phyloP scores from a whole-genome alignment of 2,113 vertebrate genomes.

The Gnathonemus echidnorhynchus region DNA sequence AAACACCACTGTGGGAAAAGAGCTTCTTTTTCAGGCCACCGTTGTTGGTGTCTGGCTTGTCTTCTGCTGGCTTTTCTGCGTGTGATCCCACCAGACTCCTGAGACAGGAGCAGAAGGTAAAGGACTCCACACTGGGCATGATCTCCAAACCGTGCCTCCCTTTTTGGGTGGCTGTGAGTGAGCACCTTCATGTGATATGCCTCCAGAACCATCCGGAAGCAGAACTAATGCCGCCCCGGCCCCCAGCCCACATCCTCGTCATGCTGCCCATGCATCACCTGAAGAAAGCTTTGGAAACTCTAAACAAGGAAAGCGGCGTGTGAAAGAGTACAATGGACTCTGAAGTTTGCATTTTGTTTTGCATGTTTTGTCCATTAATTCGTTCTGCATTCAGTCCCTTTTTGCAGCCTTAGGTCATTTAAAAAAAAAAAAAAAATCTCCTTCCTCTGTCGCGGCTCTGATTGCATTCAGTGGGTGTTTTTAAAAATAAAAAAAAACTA shows the following conservation, averaged over 20 bases:
- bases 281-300: not conserved
- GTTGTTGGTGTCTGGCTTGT: not conserved
- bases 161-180: not conserved
- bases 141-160: not conserved
- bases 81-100: not conserved
- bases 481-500: conserved; percentile 5
- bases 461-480: not conserved
- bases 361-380: not conserved
- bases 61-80: not conserved
- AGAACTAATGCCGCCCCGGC: not conserved
- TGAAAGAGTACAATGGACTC: not conserved
- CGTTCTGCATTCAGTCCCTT: not conserved
- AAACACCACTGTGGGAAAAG: not conserved
- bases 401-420: not conserved
- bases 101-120: not conserved
- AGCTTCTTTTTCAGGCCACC: not conserved
- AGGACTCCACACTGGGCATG: not conserved
- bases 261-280: not conserved
- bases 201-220: not conserved
- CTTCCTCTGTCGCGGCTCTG: not conserved
- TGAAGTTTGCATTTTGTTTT: not conserved
- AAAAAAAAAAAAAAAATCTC: not conserved
- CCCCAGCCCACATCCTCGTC: not conserved
- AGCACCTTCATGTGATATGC: not conserved
- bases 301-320: not conserved